Conservation (phyloP, 2,797 vertebrate genomes). For the Myotis myotis region DNA sequence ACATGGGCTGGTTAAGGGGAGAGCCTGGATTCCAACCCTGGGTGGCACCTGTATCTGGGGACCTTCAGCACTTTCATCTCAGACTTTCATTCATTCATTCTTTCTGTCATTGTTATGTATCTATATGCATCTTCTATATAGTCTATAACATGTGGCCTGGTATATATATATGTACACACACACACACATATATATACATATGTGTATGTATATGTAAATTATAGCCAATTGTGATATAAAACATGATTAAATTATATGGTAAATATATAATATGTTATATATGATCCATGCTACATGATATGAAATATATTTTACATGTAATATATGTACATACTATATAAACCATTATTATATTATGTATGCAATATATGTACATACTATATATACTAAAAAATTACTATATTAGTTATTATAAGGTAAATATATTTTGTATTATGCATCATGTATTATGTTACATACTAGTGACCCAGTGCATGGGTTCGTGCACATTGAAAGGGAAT, state of each 20-base stretch:
- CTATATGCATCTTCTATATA: background rate
- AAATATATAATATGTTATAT: background rate
- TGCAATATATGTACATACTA: background rate
- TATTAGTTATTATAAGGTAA: background rate
- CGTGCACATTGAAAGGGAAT: no score
- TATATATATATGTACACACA: background rate
- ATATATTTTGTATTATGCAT: background rate
- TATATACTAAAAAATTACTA: background rate
- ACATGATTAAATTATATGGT: background rate
- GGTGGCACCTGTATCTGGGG: no score
- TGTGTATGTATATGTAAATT: background rate
- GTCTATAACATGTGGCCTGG: background rate
- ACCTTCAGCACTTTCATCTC: background rate
- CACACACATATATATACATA: no score
- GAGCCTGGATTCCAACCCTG: background rate
- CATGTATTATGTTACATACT: background rate
- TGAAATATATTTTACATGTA: background rate
- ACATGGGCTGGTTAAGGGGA: background rate
- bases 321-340: background rate
- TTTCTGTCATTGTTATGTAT: background rate
- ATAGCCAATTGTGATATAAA: background rate
- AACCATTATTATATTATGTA: background rate
- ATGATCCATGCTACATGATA: background rate
- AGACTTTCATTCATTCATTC: background rate
- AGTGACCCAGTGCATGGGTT: no score